Base-by-base conservation (phyloP, 1,140 invertebrate genomes). In the Lepidurus apus region DNA sequence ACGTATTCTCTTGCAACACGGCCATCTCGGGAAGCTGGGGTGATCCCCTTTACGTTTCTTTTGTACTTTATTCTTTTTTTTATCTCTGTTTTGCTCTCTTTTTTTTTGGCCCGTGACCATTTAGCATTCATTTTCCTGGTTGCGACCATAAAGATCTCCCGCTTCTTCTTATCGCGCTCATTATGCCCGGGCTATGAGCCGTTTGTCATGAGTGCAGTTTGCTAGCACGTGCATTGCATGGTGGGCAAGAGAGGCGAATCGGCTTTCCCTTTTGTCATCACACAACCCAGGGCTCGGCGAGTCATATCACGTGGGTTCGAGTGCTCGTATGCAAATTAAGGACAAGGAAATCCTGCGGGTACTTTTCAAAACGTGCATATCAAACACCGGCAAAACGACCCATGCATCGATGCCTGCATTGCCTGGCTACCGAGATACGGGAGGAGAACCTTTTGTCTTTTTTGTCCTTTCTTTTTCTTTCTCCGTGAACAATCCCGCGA, bases 251-350 rank as follows among this genome's bases (percentile, higher is more conserved):
- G 53, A 65, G 53, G 53, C 21, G 53, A 65, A 65, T n/a, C 53
- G 53, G 53, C 53, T 65, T 65, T 65, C 53, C 53, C 53, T 65
- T 65, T 65, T 65, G 53, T 65, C 53, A 65, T 65, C 53, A 65
- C 21, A 65, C 53, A 65, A 65, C 13, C 53, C 7, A 65, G 21
- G 21, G 9, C n/a, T 65, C 53, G 53, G 53, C 53, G 53, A 65
- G 53, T 65, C 8, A 8, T 47, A 65, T 65, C 53, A 65, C 53
- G 53, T 65, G 53, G 53, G 53, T 65, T 65, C 53, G 53, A 65
- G 53, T 65, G n/a, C 53, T 65, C 53, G 53, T 65, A 65, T 65
- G 53, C 53, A 65, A 65, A 65, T 65, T n/a, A 65, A 65, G 53
- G 53, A 65, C 53, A 65, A 65, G 53, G 53, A 65, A 65, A 65